A percentile compares a stretch with the other conserved stretches of the same genome.
Evolutionary conservation across 1,140 invertebrate genomes (phyloP).

Genomic region (Drosophila elegans): DNA sequence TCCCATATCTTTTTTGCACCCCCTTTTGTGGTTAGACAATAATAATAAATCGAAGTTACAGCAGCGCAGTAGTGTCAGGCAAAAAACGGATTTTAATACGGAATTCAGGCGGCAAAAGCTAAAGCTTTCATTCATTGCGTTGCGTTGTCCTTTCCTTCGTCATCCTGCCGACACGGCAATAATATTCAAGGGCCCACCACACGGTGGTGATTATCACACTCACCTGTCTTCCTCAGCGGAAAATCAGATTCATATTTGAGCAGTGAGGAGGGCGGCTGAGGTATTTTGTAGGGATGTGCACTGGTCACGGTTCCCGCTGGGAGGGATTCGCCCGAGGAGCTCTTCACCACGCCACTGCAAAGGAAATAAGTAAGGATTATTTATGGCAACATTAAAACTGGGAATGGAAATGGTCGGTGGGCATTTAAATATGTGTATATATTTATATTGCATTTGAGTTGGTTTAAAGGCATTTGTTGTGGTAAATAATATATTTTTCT

Average conservation of each 20-base stretch:
- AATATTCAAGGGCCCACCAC: slow-evolving; percentile 1
- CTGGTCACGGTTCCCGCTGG: slow-evolving; percentile 86
- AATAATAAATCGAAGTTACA: slow-evolving; percentile 2
- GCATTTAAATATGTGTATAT: not conserved
- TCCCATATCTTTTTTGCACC: not conserved
- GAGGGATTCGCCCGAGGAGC: slow-evolving; percentile 87
- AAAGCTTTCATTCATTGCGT: not conserved
- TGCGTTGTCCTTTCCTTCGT: too few relatives aligned
- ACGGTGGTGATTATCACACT: slow-evolving; percentile 56
- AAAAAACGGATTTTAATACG: not conserved
- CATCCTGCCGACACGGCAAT: not conserved
- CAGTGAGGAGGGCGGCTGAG: slow-evolving; percentile 85
- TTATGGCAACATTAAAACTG: too few relatives aligned
- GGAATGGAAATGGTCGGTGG: not conserved
- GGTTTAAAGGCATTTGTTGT: too few relatives aligned
- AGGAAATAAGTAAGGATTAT: not conserved
- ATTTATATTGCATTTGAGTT: too few relatives aligned
- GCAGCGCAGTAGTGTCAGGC: slow-evolving; percentile 4
- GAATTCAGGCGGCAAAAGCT: not conserved
- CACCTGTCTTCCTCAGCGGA: slow-evolving; percentile 97
- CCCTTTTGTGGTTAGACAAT: slow-evolving; percentile 3
- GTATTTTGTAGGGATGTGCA: slow-evolving; percentile 89
- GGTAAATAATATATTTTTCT: too few relatives aligned
- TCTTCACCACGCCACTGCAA: slow-evolving; percentile 87
- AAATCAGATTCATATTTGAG: slow-evolving; percentile 94